A percentile compares a stretch with the other conserved stretches of the same genome.
Conservation (phyloP, 2,888 invertebrate species). For the Nebria brevicollis region DNA sequence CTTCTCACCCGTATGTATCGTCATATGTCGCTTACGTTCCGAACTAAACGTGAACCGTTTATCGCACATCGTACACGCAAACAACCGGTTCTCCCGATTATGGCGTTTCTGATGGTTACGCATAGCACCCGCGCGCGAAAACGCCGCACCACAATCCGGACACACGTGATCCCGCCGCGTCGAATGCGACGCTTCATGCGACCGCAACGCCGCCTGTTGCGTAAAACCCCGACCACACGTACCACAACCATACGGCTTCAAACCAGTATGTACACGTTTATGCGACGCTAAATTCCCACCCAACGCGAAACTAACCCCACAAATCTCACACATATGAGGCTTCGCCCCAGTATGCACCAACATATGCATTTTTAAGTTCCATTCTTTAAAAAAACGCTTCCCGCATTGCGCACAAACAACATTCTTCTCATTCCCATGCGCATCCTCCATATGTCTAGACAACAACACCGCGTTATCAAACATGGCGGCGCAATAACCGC, state of each 20-base stretch:
- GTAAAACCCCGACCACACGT: slow-evolving; percentile 52
- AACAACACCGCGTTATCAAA: slow-evolving; percentile 48
- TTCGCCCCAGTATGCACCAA: slow-evolving; percentile 51
- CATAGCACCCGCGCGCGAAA: slow-evolving; percentile 50
- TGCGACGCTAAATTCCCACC: slow-evolving; percentile 51
- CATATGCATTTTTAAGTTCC: slow-evolving; percentile 52
- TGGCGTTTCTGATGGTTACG: slow-evolving; percentile 52
- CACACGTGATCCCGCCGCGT: slow-evolving; percentile 51
- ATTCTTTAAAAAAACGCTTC: slow-evolving; percentile 52
- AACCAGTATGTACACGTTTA: slow-evolving; percentile 52
- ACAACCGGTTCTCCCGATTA: slow-evolving; percentile 45
- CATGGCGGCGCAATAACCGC: slow-evolving; percentile 48
- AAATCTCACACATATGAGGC: slow-evolving; percentile 53
- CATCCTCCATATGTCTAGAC: slow-evolving; percentile 51
- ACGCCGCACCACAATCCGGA: slow-evolving; percentile 52
- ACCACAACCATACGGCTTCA: slow-evolving; percentile 52
- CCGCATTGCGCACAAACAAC: slow-evolving; percentile 51
- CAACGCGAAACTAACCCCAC: slow-evolving; percentile 52
- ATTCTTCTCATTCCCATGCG: slow-evolving; percentile 52
- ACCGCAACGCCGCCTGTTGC: slow-evolving; percentile 52
- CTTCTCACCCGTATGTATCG: slow-evolving; percentile 52
- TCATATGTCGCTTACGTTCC: slow-evolving; percentile 53
- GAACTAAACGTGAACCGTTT: slow-evolving; percentile 51
- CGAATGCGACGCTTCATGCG: slow-evolving; percentile 52
- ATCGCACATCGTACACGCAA: slow-evolving; percentile 51